Evolutionary conservation across 2,888 invertebrate genomes (phyloP), one percentile per base, ranked within the genome.

Genomic region (Elysia crispata): DNA sequence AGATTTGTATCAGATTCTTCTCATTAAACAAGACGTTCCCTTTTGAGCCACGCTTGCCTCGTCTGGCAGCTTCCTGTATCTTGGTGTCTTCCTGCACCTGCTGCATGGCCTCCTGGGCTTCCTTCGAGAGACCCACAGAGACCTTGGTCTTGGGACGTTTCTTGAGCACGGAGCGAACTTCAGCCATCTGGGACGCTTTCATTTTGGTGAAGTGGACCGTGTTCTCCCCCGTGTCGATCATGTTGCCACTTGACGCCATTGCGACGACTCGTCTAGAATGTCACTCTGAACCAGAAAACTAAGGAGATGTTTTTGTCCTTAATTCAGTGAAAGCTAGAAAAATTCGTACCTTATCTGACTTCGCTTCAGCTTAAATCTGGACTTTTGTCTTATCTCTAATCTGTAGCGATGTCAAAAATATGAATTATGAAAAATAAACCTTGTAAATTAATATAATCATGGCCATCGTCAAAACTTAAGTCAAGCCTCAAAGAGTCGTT

Each of bases 1-100:
- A 31, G n/a, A 80, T 66, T 15, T 76, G 70, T 13, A 80, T 76
- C 3, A 41, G 11, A 41, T 41, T n/a, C 1, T 57, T 80, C 11
- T 80, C 80, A 28, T 33, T 64, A 33, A 80, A 80, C 1, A 80
- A 23, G 1, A 80, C 80, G 31, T 70, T 80, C 0, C 80, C 80
- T 49, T 76, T 80, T 3, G 80, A 80, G 30, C 76, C 70, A 0
- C 80, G 69, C 41, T 80, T 76, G 3, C 72, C 80, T 50, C 60
- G 69, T n/a, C 33, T 67, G 1, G 50, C 30, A 13, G 66, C 49
- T 49, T 75, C 25, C 33, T 76, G 49, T 1, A 76, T 72, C 30
- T 50, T 80, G 23, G 62, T 18, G 20, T 80, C 80, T 41, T 80
- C 80, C 0, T 62, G 25, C 0, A 67, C 72, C 54, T 80, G 76